Percentiles rank a stretch among this genome's conserved stretches.
Conservation (phyloP, 2,888 invertebrate species). For the Drosophila imparisetae region DNA sequence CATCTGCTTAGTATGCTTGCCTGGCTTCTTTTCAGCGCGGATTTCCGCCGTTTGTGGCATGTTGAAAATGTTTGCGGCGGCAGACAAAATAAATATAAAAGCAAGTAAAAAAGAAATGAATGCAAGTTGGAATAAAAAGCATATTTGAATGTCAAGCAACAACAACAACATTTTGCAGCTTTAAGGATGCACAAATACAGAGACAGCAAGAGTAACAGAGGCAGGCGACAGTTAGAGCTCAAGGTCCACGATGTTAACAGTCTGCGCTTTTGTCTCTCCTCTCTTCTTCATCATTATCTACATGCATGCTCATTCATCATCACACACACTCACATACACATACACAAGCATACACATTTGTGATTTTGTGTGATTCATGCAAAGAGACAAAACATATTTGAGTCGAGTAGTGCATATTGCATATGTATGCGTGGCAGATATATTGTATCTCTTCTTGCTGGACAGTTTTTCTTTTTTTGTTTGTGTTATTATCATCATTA, state of each 20-base stretch:
- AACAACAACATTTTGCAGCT: constrained; percentile 16
- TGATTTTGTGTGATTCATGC: constrained; percentile 45
- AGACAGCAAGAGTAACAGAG: neutral
- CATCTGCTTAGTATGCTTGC: constrained; percentile 31
- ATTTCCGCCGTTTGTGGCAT: constrained; percentile 55
- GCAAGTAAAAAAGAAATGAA: neutral
- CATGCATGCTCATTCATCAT: constrained; percentile 18
- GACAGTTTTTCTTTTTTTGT: constrained; percentile 28
- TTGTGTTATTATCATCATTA: constrained; percentile 34
- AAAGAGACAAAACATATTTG: neutral
- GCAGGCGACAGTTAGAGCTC: constrained; percentile 18
- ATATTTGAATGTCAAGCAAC: constrained; percentile 61
- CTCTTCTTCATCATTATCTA: constrained; percentile 7
- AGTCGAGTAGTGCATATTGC: constrained; percentile 11
- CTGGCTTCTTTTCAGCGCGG: constrained; percentile 37
- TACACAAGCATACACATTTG: constrained; percentile 2
- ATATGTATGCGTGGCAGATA: constrained; percentile 20
- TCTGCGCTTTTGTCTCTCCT: constrained; percentile 36
- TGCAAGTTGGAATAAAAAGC: constrained; percentile 8
- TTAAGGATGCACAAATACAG: constrained; percentile 34
- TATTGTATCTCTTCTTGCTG: constrained; percentile 53
- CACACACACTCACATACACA: neutral
- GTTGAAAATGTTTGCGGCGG: constrained; percentile 44
- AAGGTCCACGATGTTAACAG: constrained; percentile 36
- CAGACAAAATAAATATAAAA: constrained; percentile 41